These are phyloP conservation scores for Scalopus aquaticus DNA, from an alignment of 2,113 vertebrate genomes.

Conservation along the genomic window DNA sequence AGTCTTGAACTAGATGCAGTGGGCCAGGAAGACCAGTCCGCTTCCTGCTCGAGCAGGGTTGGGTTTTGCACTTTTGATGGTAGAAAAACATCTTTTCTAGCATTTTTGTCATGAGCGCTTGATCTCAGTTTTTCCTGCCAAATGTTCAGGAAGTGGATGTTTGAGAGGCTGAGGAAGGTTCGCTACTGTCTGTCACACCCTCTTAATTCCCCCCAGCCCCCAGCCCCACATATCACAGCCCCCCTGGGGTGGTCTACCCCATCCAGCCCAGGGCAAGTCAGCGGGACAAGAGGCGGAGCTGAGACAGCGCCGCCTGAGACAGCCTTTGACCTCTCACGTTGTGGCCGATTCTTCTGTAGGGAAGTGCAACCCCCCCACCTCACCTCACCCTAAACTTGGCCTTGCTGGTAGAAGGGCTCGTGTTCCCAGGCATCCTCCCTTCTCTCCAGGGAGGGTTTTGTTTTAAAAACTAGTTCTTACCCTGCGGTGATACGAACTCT, in stretches of 20 bases:
- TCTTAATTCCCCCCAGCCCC: neutral
- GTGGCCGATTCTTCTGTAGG: neutral
- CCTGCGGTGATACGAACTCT: neutral
- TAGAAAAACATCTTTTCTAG: neutral
- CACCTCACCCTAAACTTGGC: neutral
- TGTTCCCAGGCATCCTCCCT: too few species aligned
- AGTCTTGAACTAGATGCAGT: neutral
- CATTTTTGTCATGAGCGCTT: neutral
- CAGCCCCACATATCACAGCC: neutral
- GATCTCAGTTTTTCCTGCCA: neutral
- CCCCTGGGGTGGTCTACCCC: neutral
- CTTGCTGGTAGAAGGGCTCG: neutral
- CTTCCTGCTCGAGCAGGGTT: neutral
- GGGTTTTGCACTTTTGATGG: neutral
- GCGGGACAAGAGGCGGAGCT: neutral
- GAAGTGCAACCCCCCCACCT: too few species aligned
- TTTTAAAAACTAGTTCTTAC: neutral
- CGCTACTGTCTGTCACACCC: neutral
- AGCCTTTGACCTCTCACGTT: neutral
- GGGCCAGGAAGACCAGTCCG: neutral
- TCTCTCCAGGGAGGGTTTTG: neutral
- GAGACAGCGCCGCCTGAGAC: rapidly evolving
- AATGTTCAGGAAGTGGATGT: neutral
- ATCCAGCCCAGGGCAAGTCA: too few species aligned
- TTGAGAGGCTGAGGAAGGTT: neutral